Percentiles rank a stretch among this genome's conserved stretches.
Evolutionary conservation across 2,888 invertebrate genomes (phyloP).

Genomic region (Troilus luridus): DNA sequence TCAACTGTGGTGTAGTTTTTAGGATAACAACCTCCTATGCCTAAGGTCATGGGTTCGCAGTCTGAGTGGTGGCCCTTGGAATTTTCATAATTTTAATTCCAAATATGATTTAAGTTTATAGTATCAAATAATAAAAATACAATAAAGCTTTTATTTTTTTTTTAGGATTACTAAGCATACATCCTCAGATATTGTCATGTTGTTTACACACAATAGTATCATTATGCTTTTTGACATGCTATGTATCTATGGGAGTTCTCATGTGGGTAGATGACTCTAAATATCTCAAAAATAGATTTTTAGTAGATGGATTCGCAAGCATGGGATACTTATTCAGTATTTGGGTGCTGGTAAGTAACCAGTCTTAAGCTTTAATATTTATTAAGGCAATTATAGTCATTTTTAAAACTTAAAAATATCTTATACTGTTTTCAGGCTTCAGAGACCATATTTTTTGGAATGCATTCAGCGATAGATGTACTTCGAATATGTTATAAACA

Average conservation of each 20-base stretch:
- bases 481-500: background rate
- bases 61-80: too few relatives aligned
- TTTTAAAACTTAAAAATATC: background rate
- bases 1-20: too few relatives aligned
- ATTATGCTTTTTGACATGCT: background rate
- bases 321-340: slow-evolving; percentile 12
- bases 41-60: too few relatives aligned
- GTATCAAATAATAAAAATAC: background rate
- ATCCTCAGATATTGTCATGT: background rate
- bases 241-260: background rate
- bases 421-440: background rate
- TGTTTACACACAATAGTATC: background rate
- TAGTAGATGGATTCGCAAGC: background rate
- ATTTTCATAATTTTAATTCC: too few relatives aligned
- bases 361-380: background rate
- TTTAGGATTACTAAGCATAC: slow-evolving; percentile 17
- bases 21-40: too few relatives aligned
- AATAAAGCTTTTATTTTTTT: background rate
- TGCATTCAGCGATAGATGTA: slow-evolving; percentile 1
- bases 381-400: background rate
- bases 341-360: background rate
- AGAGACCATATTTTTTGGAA: background rate
- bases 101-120: too few relatives aligned
- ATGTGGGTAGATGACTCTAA: background rate
- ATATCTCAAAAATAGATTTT: background rate